A percentile compares a stretch with the other conserved stretches of the same genome.
Conservation (phyloP, 2,888 invertebrate species). For the Panopea generosa region DNA sequence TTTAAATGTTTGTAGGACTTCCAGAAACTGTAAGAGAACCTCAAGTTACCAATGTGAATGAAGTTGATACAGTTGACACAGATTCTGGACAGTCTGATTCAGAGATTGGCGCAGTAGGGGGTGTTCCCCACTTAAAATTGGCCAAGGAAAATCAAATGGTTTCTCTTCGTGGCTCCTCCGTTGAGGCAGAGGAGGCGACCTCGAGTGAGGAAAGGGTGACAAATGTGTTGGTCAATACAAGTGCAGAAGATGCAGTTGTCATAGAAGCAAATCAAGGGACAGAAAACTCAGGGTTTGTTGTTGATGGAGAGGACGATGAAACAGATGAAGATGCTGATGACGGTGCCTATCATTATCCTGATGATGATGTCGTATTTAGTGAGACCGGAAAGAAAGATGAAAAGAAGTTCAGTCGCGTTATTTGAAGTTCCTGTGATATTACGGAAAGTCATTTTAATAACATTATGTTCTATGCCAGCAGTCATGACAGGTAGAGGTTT, state of each 20-base stretch:
- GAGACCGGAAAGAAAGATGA: constrained; percentile 49
- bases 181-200: not conserved
- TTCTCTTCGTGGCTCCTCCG: constrained; percentile 6
- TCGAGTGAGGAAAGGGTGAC: constrained; percentile 21
- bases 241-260: constrained; percentile 27
- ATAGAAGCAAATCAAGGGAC: constrained; percentile 44
- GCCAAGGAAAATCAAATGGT: constrained; percentile 42
- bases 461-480: no score
- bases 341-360: constrained; percentile 6
- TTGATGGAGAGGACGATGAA: constrained; percentile 30
- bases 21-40: constrained; percentile 47
- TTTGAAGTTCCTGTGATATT: constrained; percentile 13
- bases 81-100: constrained; percentile 53
- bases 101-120: constrained; percentile 64
- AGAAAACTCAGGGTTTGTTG: constrained; percentile 36
- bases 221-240: constrained; percentile 11
- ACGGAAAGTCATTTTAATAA: no score
- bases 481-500: no score
- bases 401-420: constrained; percentile 49
- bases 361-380: constrained; percentile 36
- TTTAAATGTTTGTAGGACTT: constrained; percentile 62
- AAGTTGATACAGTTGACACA: constrained; percentile 26
- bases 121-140: constrained; percentile 41
- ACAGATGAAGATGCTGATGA: constrained; percentile 20
- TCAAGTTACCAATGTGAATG: constrained; percentile 45